phyloP scores from a whole-genome alignment of 2,797 vertebrate species.

The Eupleurogrammus muticus region DNA sequence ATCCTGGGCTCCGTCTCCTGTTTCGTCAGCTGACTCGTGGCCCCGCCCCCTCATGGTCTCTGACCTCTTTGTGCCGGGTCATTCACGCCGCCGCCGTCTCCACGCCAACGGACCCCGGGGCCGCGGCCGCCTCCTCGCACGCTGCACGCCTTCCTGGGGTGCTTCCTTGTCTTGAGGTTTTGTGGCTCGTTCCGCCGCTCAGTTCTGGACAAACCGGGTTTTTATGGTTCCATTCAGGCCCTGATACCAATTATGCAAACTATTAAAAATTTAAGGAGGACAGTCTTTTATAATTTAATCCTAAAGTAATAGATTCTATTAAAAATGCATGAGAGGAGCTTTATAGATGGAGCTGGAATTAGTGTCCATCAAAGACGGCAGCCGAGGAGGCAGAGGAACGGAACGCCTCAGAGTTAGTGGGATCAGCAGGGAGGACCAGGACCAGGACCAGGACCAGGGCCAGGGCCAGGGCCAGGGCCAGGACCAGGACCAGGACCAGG shows the following conservation, averaged over 20 bases:
- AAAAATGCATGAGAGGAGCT: constrained; percentile 88
- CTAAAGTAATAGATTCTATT: constrained; percentile 90
- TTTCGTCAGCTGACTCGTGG: constrained; percentile 65
- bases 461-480: too few species aligned
- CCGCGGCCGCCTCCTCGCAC: too few species aligned
- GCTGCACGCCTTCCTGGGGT: too few species aligned
- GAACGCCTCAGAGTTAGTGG: too few species aligned
- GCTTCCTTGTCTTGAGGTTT: too few species aligned
- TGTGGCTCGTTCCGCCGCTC: constrained; percentile 58
- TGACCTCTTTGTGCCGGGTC: constrained; percentile 60
- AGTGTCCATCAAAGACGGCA: constrained; percentile 86
- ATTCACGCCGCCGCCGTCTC: constrained; percentile 39
- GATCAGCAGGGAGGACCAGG: too few species aligned
- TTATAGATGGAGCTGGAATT: constrained; percentile 89
- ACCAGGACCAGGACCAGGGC: too few species aligned
- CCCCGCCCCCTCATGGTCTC: constrained; percentile 56
- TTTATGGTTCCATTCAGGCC: constrained; percentile 81
- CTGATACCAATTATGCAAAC: constrained; percentile 88
- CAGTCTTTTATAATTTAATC: constrained; percentile 91
- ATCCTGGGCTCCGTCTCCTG: constrained; percentile 64
- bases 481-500: too few species aligned
- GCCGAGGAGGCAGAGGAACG: constrained; percentile 79
- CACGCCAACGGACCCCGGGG: constrained; percentile 33
- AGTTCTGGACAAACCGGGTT: constrained; percentile 79
- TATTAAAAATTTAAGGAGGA: constrained; percentile 88